Conservation (phyloP, 2,113 vertebrate species). For the Arizona elegans region DNA sequence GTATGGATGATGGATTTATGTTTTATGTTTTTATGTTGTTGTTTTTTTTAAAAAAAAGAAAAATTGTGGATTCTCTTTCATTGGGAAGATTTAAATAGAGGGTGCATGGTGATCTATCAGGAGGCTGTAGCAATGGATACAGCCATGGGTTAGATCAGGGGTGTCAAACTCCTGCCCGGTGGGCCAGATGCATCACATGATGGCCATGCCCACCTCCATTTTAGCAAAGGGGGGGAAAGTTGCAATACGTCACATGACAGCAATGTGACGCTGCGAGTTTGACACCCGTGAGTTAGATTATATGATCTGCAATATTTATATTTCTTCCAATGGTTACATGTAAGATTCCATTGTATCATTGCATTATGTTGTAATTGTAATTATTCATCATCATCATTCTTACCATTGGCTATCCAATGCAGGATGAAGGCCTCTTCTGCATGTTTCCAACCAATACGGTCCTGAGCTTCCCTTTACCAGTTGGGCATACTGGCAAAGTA, state of each 20-base stretch:
- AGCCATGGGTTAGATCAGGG: background rate
- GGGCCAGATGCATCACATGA: too few relatives aligned
- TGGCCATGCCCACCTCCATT: too few relatives aligned
- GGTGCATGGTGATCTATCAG: background rate
- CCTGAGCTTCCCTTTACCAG: background rate
- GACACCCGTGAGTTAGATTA: background rate
- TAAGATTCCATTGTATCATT: background rate
- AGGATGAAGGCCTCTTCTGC: background rate
- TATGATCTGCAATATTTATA: background rate
- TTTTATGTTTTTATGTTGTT: too few relatives aligned
- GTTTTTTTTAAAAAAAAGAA: too few relatives aligned
- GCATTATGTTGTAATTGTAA: background rate
- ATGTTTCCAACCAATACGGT: background rate
- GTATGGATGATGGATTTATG: too few relatives aligned
- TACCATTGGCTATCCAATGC: background rate
- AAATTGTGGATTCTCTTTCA: background rate
- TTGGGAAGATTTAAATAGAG: background rate
- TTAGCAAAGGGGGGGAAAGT: too few relatives aligned
- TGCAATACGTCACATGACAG: too few relatives aligned
- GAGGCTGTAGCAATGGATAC: background rate
- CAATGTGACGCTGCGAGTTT: too few relatives aligned
- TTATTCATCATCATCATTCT: background rate
- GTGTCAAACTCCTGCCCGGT: too few relatives aligned
- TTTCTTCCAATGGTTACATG: background rate
- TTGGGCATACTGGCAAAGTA: background rate